Conservation (phyloP, 2,113 vertebrate species). For the Melanotaenia duboulayi region DNA sequence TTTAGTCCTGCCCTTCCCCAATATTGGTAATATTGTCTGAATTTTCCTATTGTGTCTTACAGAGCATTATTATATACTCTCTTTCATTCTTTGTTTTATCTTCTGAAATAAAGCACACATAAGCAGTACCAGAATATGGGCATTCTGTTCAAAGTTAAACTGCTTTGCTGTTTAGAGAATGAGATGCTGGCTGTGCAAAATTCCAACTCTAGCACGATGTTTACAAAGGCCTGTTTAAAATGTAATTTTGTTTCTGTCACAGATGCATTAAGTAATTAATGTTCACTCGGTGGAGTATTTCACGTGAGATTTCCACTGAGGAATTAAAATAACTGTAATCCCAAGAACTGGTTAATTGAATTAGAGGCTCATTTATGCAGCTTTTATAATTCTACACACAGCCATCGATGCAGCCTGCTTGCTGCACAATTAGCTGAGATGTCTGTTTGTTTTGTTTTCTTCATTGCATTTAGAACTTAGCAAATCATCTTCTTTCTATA, state of each 20-base stretch:
- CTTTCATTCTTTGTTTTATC: neutral
- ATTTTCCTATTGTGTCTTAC: neutral
- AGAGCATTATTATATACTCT: neutral
- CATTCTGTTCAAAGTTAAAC: slow-evolving; percentile 24
- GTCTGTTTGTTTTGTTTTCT: neutral
- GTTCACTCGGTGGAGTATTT: slow-evolving; percentile 26
- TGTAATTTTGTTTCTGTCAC: slow-evolving; percentile 14
- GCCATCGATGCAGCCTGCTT: neutral
- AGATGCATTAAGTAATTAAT: slow-evolving; percentile 31
- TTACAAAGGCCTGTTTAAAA: neutral
- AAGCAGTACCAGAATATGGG: slow-evolving; percentile 8
- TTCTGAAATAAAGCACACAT: slow-evolving; percentile 25
- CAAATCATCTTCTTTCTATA: neutral
- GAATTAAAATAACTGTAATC: slow-evolving; percentile 31
- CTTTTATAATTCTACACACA: neutral
- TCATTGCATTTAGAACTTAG: neutral
- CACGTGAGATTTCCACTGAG: slow-evolving; percentile 21
- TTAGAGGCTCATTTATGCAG: neutral
- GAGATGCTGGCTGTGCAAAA: slow-evolving; percentile 23
- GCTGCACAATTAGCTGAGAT: neutral
- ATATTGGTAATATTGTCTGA: neutral
- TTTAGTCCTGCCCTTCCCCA: too few species aligned
- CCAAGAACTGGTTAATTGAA: slow-evolving; percentile 41
- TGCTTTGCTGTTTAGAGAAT: slow-evolving; percentile 16
- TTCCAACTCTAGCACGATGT: neutral